Percentiles rank a stretch among this genome's conserved stretches.
phyloP scores from a whole-genome alignment of 1,140 invertebrate genomes.

The Tetramorium parvispinum region DNA sequence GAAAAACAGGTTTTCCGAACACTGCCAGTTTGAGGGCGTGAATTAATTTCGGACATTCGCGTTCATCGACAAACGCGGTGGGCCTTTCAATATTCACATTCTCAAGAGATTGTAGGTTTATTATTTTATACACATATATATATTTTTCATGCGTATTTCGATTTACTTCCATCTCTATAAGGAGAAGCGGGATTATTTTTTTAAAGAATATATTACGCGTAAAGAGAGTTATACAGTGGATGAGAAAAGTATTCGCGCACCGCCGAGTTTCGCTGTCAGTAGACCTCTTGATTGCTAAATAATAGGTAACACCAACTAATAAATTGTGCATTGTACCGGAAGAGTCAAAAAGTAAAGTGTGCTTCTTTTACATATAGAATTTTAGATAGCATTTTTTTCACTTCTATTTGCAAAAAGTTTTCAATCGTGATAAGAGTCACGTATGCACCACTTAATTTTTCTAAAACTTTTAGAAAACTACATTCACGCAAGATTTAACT shows the following conservation, averaged over 20 bases:
- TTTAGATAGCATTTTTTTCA: neutral
- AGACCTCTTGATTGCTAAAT: conserved; percentile 17
- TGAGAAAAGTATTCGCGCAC: conserved; percentile 30
- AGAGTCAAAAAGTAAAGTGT: conserved; percentile 46
- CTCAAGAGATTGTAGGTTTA: conserved; percentile 39
- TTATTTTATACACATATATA: conserved; percentile 50
- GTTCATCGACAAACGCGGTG: neutral
- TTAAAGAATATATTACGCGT: conserved; percentile 47
- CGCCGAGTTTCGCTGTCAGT: neutral
- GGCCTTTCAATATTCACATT: conserved; percentile 36
- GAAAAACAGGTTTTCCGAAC: conserved; percentile 40
- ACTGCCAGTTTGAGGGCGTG: conserved; percentile 54
- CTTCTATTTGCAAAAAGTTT: neutral
- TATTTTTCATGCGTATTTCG: conserved; percentile 8
- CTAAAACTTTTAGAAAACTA: neutral
- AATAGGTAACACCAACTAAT: neutral
- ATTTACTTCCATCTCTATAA: conserved; percentile 37
- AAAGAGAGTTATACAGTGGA: conserved; percentile 6
- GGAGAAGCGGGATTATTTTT: conserved; percentile 43
- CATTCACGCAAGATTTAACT: neutral
- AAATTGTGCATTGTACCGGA: neutral
- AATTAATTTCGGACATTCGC: conserved; percentile 24
- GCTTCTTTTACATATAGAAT: neutral
- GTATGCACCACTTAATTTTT: neutral
- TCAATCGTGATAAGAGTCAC: neutral